Evolutionary conservation across 2,797 vertebrate genomes (phyloP), one percentile per base, ranked within the genome.

Genomic region (Strix occidentalis): DNA sequence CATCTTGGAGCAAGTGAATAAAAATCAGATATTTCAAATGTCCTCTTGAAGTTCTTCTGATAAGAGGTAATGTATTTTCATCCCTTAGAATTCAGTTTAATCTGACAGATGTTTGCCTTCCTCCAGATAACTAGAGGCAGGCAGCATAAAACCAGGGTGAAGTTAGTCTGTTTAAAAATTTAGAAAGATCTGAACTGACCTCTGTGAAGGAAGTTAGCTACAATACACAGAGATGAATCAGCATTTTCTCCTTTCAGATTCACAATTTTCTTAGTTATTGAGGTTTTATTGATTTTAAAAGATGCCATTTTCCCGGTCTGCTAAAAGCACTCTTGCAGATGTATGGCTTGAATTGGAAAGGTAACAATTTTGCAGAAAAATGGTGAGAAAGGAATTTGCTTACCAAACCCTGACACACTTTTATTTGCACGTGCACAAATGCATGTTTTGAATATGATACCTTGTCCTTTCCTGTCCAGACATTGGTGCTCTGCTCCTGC

Each of bases 71-170:
- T 80, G 1, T 41, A 13, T 78, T 89, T 87, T 77, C 19, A 57
- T 48, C n/a, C 61, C 45, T 72, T 78, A 63, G 84, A 94, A 79
- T 81, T 76, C 50, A 48, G 39, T 77, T 90, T 86, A 72, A 72
- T 90, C 71, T 94, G 48, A 79, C 37, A 82, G 85, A 68, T 37
- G 29, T 80, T 89, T 87, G 60, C 85, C 24, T 66, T 74, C 15
- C 56, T 85, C 31, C 57, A 57, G n/a, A 20, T 64, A 54, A 74
- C 43, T 41, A 28, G 50, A 83, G 33, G 37, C 65, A 81, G 14
- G 53, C 61, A 86, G 60, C 7, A 2, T 63, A 54, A 65, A 35
- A 16, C 28, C 31, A 24, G 37, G 43, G 35, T 61, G 50, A 65
- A 45, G 18, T 31, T 37, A 28, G 3, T 35, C 69, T 76, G 17